A percentile compares a stretch with the other conserved stretches of the same genome.
Evolutionary conservation across 2,113 vertebrate species (phyloP).

Genomic region (Cromileptes altivelis): DNA sequence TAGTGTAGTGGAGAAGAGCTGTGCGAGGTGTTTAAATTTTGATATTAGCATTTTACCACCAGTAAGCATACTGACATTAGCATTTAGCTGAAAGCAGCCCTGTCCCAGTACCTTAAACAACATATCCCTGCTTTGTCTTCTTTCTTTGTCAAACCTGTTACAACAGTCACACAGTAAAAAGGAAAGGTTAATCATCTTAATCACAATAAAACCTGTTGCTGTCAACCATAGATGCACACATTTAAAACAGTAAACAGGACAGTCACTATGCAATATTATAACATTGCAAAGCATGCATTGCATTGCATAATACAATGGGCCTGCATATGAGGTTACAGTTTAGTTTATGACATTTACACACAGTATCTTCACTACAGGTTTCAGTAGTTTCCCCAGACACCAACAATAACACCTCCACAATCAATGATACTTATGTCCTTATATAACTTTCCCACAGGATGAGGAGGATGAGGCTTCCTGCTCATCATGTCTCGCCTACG

Average conservation of each 20-base stretch:
- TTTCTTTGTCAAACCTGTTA: background rate
- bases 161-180: background rate
- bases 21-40: too few relatives aligned
- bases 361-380: background rate
- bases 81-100: too few relatives aligned
- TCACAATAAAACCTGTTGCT: background rate
- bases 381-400: slow-evolving; percentile 5
- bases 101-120: background rate
- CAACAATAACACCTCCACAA: slow-evolving; percentile 8
- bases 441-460: slow-evolving; percentile 4
- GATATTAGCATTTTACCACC: too few relatives aligned
- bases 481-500: slow-evolving; percentile 8
- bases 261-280: background rate
- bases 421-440: slow-evolving; percentile 15
- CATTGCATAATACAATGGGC: too few relatives aligned
- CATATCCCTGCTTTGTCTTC: background rate
- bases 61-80: too few relatives aligned
- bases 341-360: slow-evolving; percentile 16
- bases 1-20: too few relatives aligned
- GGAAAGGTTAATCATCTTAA: background rate
- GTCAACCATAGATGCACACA: background rate
- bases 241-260: background rate
- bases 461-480: background rate
- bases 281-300: too few relatives aligned
- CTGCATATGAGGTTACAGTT: background rate